phyloP scores from a whole-genome alignment of 1,140 invertebrate species.

The Homalodisca vitripennis region DNA sequence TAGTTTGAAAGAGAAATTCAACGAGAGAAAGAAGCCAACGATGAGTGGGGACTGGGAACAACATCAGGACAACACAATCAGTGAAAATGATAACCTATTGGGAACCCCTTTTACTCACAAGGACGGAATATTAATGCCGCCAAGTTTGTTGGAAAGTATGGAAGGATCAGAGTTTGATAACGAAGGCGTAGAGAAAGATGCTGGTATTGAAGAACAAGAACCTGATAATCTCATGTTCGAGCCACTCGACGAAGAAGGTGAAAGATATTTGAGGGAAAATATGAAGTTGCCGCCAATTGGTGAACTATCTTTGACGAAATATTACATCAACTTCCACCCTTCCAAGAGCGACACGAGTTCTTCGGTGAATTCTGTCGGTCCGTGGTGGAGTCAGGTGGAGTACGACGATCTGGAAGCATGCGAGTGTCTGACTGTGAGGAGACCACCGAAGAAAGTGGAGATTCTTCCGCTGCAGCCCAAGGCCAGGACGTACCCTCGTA shows the following conservation, averaged over 20 bases:
- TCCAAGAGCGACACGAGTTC: not conserved
- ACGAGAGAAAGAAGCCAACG: no score
- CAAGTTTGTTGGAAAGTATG: no score
- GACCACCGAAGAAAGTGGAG: not conserved
- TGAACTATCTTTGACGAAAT: not conserved
- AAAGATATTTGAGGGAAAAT: not conserved
- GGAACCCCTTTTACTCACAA: no score
- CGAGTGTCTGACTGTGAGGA: not conserved
- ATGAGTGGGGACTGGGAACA: no score
- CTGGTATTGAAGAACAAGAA: no score
- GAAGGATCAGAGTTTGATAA: no score
- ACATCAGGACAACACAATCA: no score
- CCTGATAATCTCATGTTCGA: not conserved
- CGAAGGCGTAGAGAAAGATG: no score
- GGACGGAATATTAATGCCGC: no score
- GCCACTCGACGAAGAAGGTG: constrained; percentile 5
- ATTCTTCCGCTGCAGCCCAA: not conserved
- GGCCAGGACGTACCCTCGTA: not conserved
- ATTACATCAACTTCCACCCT: constrained; percentile 10
- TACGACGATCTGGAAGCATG: not conserved
- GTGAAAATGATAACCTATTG: no score
- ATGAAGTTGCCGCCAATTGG: not conserved
- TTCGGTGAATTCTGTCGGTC: not conserved
- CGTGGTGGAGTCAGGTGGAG: not conserved
- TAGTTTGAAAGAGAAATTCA: no score